A percentile compares a stretch with the other conserved stretches of the same genome.
phyloP scores from a whole-genome alignment of 2,888 invertebrate species.

The Plagiodera versicolora region DNA sequence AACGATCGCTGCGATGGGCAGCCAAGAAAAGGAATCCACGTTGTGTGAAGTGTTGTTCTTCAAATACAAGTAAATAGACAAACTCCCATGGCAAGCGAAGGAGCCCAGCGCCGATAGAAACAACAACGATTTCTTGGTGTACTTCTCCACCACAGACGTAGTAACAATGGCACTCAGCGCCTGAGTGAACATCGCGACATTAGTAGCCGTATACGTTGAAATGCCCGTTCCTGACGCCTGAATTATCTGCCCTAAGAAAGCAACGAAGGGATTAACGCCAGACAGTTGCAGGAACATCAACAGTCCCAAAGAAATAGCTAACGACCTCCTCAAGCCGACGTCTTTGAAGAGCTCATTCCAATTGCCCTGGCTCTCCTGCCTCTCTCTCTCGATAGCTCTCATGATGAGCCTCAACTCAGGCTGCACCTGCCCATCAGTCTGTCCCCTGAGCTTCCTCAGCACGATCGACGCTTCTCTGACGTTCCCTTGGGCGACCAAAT shows the following conservation, averaged over 20 bases:
- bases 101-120: constrained; percentile 70
- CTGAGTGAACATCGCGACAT: constrained; percentile 77
- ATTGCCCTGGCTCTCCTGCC: constrained; percentile 18
- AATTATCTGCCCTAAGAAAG: constrained; percentile 74
- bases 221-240: constrained; percentile 66
- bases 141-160: constrained; percentile 73
- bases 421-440: constrained; percentile 46
- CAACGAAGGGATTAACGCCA: constrained; percentile 78
- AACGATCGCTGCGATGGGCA: constrained; percentile 65
- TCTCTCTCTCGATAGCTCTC: constrained; percentile 18
- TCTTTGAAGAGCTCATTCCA: constrained; percentile 25
- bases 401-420: constrained; percentile 23
- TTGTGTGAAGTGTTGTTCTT: constrained; percentile 19
- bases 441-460: constrained; percentile 45
- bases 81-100: constrained; percentile 55
- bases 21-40: constrained; percentile 60
- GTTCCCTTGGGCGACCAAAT: constrained; percentile 53
- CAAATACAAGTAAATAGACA: constrained; percentile 33
- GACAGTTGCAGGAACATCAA: constrained; percentile 83
- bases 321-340: constrained; percentile 53
- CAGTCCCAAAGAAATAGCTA: constrained; percentile 70
- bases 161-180: constrained; percentile 68
- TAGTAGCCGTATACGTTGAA: constrained; percentile 65
- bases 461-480: constrained; percentile 64
- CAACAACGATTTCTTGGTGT: constrained; percentile 68